Evolutionary conservation across 2,113 vertebrate species (phyloP).

Genomic region (Oncorhynchus clarkii): DNA sequence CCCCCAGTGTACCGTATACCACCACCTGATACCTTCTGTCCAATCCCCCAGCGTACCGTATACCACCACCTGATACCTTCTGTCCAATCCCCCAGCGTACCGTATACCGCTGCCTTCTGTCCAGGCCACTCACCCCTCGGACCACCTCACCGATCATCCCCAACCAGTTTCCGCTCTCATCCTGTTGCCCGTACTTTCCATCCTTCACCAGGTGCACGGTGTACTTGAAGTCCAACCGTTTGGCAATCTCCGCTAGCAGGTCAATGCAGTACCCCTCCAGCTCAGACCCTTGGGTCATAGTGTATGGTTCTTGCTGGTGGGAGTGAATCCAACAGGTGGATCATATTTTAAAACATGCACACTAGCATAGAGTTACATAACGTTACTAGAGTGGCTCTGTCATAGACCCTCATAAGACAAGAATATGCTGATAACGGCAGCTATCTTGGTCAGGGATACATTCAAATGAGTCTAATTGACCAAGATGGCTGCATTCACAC

Average conservation of each 20-base stretch:
- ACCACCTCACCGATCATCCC: constrained; percentile 85
- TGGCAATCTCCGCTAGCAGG: constrained; percentile 72
- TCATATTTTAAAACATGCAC: no score
- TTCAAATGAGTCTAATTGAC: no score
- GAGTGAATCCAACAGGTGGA: background rate
- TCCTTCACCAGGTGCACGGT: constrained; percentile 79
- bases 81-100: background rate
- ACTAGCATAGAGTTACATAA: no score
- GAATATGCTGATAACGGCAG: no score
- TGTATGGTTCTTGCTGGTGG: constrained; percentile 79
- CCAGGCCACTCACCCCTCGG: constrained; percentile 65
- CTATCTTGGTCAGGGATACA: no score
- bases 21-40: no score
- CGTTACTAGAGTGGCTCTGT: no score
- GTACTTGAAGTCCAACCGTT: constrained; percentile 76
- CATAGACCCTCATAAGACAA: no score
- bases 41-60: no score
- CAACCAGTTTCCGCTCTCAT: constrained; percentile 73
- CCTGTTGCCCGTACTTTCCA: constrained; percentile 65
- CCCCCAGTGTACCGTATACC: no score
- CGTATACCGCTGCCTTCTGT: background rate
- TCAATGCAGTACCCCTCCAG: constrained; percentile 86
- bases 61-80: no score
- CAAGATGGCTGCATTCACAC: no score
- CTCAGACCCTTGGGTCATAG: constrained; percentile 68